Base-by-base conservation (phyloP, 2,113 vertebrate species). In the Thunnus thynnus region DNA sequence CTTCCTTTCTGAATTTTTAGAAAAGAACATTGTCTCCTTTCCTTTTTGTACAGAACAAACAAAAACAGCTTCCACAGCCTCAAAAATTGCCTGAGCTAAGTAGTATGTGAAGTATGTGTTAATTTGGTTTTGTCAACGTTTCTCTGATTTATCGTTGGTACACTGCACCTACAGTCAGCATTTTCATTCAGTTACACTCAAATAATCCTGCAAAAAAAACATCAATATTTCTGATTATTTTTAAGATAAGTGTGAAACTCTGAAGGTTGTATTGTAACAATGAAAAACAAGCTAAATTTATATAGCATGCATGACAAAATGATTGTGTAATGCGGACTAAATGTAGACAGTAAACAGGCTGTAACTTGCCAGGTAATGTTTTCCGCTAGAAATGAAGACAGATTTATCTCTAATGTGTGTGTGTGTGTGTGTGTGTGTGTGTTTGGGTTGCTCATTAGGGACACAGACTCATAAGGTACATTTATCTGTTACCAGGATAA, bases 141-240 rank as follows among this genome's bases (percentile, higher is more conserved):
- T 76, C 32, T 66, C 20, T 70, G 71, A 78, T 68, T 69, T 70
- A 30, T 61, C 1, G 2, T 69, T 44, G 44, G 56, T 82, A 58
- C 54, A 51, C 16, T 65, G 48, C 18, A 4, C 5, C 36, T 1
- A 20, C 13, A 1, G 48, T 69, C 63, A 48, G 51, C 52, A 13
- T 62, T 81, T 54, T 83, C 27, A 76, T 22, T 44, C 2, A 51
- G 58, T 68, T n/a, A 32, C 51, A 22, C 41, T 50, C 32, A 77
- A 60, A 22, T 54, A 6, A 61, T 60, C n/a, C 27, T 22, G 46
- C 17, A 47, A 64, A 22, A 0, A 0, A 6, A 44, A n/a, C 16
- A 17, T 66, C 8, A 16, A 3, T 63, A 22, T 62, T 56, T 56
- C 2, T 14, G 48, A 25, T 74, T 55, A 8, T 58, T 44, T 70